A percentile compares a stretch with the other conserved stretches of the same genome.
Evolutionary conservation across 2,113 vertebrate genomes (phyloP).

Genomic region (Taxidea taxus): DNA sequence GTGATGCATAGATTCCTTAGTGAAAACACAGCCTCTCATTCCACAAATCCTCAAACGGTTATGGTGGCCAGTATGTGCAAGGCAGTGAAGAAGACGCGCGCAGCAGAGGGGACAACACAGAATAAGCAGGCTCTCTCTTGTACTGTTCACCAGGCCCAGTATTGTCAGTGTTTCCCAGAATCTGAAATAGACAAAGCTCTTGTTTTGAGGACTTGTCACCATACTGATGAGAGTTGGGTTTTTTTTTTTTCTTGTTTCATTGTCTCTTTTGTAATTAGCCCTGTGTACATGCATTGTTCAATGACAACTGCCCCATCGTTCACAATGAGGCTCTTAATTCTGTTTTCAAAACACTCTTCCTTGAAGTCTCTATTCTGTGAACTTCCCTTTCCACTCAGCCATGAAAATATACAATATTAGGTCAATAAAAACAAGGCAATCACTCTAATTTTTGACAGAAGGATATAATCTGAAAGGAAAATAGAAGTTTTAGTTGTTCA

Average conservation of each 20-base stretch:
- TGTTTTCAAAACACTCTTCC: not conserved
- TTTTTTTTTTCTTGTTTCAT: not conserved
- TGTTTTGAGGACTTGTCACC: not conserved
- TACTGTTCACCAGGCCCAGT: not conserved
- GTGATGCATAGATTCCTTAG: not conserved
- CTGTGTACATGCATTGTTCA: not conserved
- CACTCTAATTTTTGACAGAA: not conserved
- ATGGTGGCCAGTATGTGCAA: not conserved
- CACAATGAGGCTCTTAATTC: not conserved
- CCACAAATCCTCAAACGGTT: not conserved
- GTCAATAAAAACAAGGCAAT: not conserved
- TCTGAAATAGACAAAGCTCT: not conserved
- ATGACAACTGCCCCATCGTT: not conserved
- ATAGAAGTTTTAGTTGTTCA: not conserved
- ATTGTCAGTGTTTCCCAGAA: not conserved
- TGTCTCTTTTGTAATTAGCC: not conserved
- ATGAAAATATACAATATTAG: not conserved
- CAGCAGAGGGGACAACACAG: not conserved
- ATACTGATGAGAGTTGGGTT: not conserved
- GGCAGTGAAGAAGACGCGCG: no score
- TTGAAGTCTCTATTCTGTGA: not conserved
- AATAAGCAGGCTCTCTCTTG: not conserved
- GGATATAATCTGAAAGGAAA: not conserved
- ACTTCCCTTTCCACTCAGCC: not conserved
- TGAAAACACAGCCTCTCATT: not conserved